phyloP scores from a whole-genome alignment of 2,888 invertebrate genomes.

The Leptarthrus brevirostris region DNA sequence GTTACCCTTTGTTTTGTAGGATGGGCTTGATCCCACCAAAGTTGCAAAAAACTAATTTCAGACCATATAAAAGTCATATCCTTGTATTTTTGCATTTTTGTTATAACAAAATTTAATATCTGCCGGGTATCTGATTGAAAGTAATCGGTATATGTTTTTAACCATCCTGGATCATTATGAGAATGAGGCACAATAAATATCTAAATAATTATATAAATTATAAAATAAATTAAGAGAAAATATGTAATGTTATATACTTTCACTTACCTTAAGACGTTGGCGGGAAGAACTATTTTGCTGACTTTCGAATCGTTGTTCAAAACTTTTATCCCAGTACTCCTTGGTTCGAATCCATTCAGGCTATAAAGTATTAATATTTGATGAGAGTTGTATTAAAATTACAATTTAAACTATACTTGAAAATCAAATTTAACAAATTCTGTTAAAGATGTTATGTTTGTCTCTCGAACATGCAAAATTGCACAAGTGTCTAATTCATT shows the following conservation, averaged over 20 bases:
- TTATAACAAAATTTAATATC: constrained; percentile 87
- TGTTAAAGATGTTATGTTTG: constrained; percentile 80
- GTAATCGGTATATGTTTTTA: constrained; percentile 95
- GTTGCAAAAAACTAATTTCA: constrained; percentile 87
- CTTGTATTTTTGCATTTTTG: constrained; percentile 85
- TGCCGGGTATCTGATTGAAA: constrained; percentile 89
- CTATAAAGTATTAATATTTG: constrained; percentile 70
- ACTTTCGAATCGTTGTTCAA: constrained; percentile 84
- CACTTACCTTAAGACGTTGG: constrained; percentile 79
- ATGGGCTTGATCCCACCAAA: constrained; percentile 93
- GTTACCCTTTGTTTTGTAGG: constrained; percentile 80
- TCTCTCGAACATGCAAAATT: constrained; percentile 67
- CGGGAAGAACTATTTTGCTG: constrained; percentile 78
- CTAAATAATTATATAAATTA: no score
- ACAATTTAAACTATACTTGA: constrained; percentile 71
- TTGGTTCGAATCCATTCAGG: constrained; percentile 89
- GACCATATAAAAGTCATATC: constrained; percentile 97
- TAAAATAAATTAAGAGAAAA: constrained; percentile 27
- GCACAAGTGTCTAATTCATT: constrained; percentile 64
- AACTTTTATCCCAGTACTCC: constrained; percentile 91
- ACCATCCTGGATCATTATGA: constrained; percentile 98
- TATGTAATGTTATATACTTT: constrained; percentile 30
- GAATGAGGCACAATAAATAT: constrained; percentile 94
- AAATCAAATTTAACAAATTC: constrained; percentile 85
- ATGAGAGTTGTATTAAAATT: no score